Evolutionary conservation across 1,140 invertebrate genomes (phyloP), one percentile per base, ranked within the genome.

Genomic region (Eciton burchellii): DNA sequence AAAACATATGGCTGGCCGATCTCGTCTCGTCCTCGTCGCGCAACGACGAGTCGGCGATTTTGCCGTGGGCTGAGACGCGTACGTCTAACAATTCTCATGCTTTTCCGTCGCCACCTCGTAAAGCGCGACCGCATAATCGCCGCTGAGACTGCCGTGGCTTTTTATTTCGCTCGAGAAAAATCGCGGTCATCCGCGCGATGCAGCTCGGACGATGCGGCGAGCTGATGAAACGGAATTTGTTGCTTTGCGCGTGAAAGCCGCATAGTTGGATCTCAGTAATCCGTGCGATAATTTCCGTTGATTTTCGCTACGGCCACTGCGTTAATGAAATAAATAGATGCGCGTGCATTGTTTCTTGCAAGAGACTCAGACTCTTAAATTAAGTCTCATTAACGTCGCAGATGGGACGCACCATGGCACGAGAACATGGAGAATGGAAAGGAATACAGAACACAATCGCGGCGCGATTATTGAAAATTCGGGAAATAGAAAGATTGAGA

Each of bases 1-100:
- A 81, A 89, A 86, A 86, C 66, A 62, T 49, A 88, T 77, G 82
- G 77, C 45, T 84, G 84, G 77, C 74, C 84, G 79, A 71, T 71
- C 47, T 57, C 49, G 57, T 68, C 68, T n/a, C 29, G 54, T 63
- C 68, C 63, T 65, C 63, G 81, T 68, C 66, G 76, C 35, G 47
- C 59, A 65, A 83, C 62, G n/a, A 47, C 56, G 41, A 24, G 2
- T 16, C 12, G 47, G 29, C 8, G 21, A 24, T 74, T 73, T 74
- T 62, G 8, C 19, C 21, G n/a, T 41, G 3, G 21, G 35, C 14
- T 70, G 62, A 79, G 68, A 56, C 47, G 60, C 45, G 45, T 35
- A 54, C 9, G 45, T 29, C 49, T 43, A 11, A 45, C 60, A 45
- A 79, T 52, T 19, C 63, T 70, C 19, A 54, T 3, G 8, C 3